Conservation (phyloP, 2,797 vertebrate species). For the Centroberyx gerrardi region DNA sequence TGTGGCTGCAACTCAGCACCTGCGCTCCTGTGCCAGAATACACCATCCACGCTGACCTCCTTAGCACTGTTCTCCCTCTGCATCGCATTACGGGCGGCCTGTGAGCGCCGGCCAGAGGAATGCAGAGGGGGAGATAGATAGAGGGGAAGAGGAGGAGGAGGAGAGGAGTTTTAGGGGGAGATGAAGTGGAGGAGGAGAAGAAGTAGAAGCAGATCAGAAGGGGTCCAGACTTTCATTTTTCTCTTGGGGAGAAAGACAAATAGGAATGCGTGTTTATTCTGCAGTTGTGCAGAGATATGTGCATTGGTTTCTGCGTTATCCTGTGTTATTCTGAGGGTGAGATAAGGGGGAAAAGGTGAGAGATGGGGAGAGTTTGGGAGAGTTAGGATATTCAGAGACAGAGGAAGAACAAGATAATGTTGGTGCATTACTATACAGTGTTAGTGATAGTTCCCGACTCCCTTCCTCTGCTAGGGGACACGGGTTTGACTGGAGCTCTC, state of each 20-base stretch:
- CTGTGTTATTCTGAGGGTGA: not conserved
- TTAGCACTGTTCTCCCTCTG: constrained; percentile 56
- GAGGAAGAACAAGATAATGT: not conserved
- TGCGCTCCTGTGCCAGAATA: constrained; percentile 36
- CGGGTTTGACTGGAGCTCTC: constrained; percentile 6
- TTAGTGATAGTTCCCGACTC: not conserved
- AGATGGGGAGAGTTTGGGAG: too few relatives aligned
- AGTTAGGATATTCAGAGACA: not conserved
- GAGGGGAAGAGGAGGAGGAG: constrained; percentile 12
- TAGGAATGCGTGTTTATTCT: constrained; percentile 22
- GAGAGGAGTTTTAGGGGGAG: constrained; percentile 20
- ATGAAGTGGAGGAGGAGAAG: constrained; percentile 20
- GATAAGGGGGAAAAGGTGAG: not conserved
- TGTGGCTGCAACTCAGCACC: constrained; percentile 38
- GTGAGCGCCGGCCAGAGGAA: constrained; percentile 73
- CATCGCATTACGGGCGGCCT: constrained; percentile 62
- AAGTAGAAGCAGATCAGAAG: constrained; percentile 43
- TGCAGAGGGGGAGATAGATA: constrained; percentile 49
- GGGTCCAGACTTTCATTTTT: constrained; percentile 11
- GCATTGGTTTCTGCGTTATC: not conserved
- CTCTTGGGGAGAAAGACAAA: constrained; percentile 17
- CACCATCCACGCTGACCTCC: constrained; percentile 54
- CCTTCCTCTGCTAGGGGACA: constrained; percentile 1
- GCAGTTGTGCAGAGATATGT: not conserved
- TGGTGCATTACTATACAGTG: not conserved